phyloP scores from a whole-genome alignment of 2,888 invertebrate species.

The Beris chalybata region DNA sequence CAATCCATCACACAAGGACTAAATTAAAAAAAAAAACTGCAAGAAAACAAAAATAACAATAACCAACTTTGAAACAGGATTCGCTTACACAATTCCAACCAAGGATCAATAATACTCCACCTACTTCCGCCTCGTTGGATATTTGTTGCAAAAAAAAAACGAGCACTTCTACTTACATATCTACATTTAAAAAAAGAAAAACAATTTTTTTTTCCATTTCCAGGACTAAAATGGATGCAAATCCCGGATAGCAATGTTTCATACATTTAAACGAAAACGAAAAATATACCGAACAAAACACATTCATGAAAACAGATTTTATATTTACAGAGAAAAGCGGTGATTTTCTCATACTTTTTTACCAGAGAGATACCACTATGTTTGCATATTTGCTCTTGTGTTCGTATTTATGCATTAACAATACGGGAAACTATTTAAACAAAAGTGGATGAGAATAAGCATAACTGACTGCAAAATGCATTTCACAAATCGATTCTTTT shows the following conservation, averaged over 20 bases:
- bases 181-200: conserved; percentile 23
- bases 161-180: no score
- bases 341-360: no score
- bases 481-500: no score
- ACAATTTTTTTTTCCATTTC: conserved; percentile 31
- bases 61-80: neutral
- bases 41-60: conserved; percentile 33
- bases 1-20: conserved; percentile 31
- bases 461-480: no score
- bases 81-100: conserved; percentile 6
- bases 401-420: no score
- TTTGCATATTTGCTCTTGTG: no score
- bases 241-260: conserved; percentile 37
- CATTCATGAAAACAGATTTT: no score
- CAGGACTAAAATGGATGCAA: conserved; percentile 38
- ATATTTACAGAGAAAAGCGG: no score
- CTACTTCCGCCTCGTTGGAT: conserved; percentile 26
- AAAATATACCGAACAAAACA: no score
- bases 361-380: no score
- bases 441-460: no score
- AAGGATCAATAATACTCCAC: conserved; percentile 31
- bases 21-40: conserved; percentile 32
- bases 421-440: no score
- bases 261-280: conserved; percentile 18
- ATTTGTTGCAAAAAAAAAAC: conserved; percentile 1